Evolutionary conservation across 2,797 vertebrate genomes (phyloP).

Genomic region (Pterois miles): DNA sequence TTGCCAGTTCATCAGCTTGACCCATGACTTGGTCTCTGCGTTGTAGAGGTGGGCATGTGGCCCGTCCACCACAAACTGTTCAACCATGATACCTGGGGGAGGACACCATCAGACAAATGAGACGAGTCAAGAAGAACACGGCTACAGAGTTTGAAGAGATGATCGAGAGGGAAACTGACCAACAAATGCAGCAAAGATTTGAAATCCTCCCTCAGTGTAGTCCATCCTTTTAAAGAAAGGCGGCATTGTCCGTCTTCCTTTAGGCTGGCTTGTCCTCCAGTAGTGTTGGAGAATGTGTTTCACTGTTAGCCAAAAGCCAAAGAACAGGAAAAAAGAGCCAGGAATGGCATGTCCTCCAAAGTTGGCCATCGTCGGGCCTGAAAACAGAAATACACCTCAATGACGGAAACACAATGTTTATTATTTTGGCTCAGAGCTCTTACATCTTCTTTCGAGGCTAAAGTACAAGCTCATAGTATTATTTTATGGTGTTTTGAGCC

Average conservation of each 20-base stretch:
- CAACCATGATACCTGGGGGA: constrained; percentile 91
- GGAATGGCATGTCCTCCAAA: constrained; percentile 96
- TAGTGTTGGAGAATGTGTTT: constrained; percentile 84
- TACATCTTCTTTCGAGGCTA: not conserved
- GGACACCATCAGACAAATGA: not conserved
- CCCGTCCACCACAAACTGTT: constrained; percentile 95
- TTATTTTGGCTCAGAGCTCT: not conserved
- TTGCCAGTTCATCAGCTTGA: constrained; percentile 99
- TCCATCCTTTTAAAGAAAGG: constrained; percentile 80
- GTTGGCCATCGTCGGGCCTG: constrained; percentile 88
- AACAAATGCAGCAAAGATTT: constrained; percentile 83
- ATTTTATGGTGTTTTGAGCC: constrained; percentile 9
- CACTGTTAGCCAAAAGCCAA: constrained; percentile 92
- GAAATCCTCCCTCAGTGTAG: constrained; percentile 85
- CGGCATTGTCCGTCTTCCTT: constrained; percentile 33
- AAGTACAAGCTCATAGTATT: constrained; percentile 8
- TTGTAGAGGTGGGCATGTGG: constrained; percentile 89
- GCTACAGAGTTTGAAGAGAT: not conserved
- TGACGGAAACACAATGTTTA: not conserved
- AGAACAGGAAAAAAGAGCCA: constrained; percentile 91
- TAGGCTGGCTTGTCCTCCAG: constrained; percentile 71
- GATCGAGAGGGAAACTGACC: constrained; percentile 78
- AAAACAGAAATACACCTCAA: constrained; percentile 23
- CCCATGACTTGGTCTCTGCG: constrained; percentile 75
- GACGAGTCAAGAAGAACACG: not conserved